Evolutionary conservation across 2,888 invertebrate species (phyloP), one percentile per base, ranked within the genome.

Genomic region (Conus canariensis): DNA sequence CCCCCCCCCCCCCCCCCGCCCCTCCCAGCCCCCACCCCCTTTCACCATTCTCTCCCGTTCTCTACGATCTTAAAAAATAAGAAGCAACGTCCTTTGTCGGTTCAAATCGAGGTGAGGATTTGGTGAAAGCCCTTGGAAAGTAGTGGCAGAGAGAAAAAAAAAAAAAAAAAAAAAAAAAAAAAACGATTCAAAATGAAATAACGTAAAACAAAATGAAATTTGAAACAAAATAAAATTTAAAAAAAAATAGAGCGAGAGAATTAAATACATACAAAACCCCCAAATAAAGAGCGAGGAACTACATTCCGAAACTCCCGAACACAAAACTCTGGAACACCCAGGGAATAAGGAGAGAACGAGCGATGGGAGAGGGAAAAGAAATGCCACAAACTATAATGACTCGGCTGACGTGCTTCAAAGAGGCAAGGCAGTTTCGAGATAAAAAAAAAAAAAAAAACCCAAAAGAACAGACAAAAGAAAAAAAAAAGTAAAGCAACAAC

Each of bases 341-440:
- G 16, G 19, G 19, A 58, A 58, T 70, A 58, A 58, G 45, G 25
- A 74, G n/a, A 74, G 85, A 58, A 19, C 45, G 70, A 85, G 16
- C 58, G 56, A 82, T 22, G 59, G 59, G n/a, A 30, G 14, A 5
- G 25, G 56, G 25, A 64, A 86, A 25, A 86, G 45, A 58, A 58
- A 86, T 45, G 22, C 45, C 59, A 6, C 25, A 85, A 56, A 85
- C 85, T 86, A 86, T 86, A 60, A 86, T 67, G 64, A 67, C 25
- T 60, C 64, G 12, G 45, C 19, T 67, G 67, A 30, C 5, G 64
- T 8, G 67, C 60, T 86, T 86, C 86, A 86, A 86, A 86, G 86
- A 67, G 86, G n/a, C 58, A 25, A 86, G 45, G n/a, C 19, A 7
- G 86, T 45, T 45, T 45, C 45, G 30, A 30, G 30, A 30, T 30